Percentiles rank a stretch among this genome's conserved stretches.
Conservation (phyloP, 1,140 invertebrate genomes). For the Hylyphantes graminicola region DNA sequence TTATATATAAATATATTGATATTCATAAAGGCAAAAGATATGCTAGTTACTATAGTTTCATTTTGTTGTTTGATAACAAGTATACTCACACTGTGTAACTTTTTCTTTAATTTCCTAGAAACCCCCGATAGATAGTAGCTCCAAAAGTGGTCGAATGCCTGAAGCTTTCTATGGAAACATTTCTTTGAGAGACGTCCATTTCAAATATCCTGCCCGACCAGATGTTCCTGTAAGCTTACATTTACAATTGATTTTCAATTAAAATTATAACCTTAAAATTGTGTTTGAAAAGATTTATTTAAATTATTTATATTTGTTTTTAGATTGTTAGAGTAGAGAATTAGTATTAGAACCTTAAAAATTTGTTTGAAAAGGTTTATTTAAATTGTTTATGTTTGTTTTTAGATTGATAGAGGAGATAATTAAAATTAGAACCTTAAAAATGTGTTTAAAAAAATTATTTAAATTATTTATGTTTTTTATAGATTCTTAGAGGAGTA, state of each 20-base stretch:
- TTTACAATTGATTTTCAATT: conserved; percentile 82
- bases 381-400: too few relatives aligned
- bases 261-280: conserved; percentile 65
- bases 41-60: too few relatives aligned
- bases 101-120: conserved; percentile 63
- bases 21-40: too few relatives aligned
- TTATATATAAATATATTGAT: too few relatives aligned
- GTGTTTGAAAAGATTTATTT: conserved; percentile 59
- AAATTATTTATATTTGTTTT: not conserved
- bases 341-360: not conserved
- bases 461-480: not conserved
- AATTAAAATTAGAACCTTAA: conserved; percentile 66
- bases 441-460: conserved; percentile 67
- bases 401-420: conserved; percentile 84
- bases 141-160: conserved; percentile 74
- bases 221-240: conserved; percentile 80
- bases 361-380: conserved; percentile 1
- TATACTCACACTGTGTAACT: too few relatives aligned
- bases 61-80: too few relatives aligned
- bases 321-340: not conserved
- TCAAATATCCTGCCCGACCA: conserved; percentile 82
- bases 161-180: conserved; percentile 78
- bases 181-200: conserved; percentile 78
- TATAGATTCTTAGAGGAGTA: conserved; percentile 78
- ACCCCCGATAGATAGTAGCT: conserved; percentile 79